phyloP scores from a whole-genome alignment of 2,113 vertebrate genomes.

The Amazona vittata region DNA sequence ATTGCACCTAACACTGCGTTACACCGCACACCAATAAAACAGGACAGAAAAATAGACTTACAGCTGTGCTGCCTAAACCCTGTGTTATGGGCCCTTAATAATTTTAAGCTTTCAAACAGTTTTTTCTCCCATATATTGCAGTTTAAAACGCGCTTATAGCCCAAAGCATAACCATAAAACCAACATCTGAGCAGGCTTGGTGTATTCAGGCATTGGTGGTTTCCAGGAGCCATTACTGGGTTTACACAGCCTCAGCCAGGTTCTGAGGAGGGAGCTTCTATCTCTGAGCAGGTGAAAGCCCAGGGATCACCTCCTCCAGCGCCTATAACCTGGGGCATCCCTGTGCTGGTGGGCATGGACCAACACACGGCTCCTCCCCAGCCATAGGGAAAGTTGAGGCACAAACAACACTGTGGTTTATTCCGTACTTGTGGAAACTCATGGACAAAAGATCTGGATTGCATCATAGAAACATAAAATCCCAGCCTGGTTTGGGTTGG shows the following conservation, averaged over 20 bases:
- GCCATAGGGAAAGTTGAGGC: rapidly evolving
- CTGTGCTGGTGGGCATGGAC: rapidly evolving
- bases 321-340: not conserved
- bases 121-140: not conserved
- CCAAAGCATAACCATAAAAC: not conserved
- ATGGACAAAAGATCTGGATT: rapidly evolving
- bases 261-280: not conserved
- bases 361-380: rapidly evolving
- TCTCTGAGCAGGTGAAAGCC: not conserved
- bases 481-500: not conserved
- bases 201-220: rapidly evolving
- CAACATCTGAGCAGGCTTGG: not conserved
- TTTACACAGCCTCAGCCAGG: rapidly evolving
- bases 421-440: not conserved
- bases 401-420: rapidly evolving
- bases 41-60: not conserved
- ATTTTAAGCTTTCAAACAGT: not conserved
- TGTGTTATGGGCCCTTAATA: not conserved
- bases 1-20: not conserved
- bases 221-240: not conserved
- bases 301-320: rapidly evolving
- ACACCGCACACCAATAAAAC: not conserved
- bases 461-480: not conserved
- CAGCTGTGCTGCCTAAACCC: not conserved
- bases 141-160: not conserved